Evolutionary conservation across 1,140 invertebrate species (phyloP).

Genomic region (Tenebrio molitor): DNA sequence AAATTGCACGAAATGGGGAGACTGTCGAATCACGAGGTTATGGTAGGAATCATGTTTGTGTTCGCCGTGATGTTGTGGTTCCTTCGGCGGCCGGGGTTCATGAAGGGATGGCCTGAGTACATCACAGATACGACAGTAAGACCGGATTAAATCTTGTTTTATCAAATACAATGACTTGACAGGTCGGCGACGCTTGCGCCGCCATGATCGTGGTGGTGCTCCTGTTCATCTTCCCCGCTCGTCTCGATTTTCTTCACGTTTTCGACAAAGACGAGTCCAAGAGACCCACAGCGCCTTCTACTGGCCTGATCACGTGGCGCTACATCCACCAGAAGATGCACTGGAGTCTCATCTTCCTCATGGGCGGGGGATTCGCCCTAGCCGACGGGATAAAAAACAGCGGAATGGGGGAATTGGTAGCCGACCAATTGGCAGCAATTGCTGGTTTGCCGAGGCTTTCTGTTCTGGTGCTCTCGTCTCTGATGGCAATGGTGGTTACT

Average conservation of each 20-base stretch:
- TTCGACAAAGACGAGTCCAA: slow-evolving; percentile 73
- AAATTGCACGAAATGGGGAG: slow-evolving; percentile 84
- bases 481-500: slow-evolving; percentile 74
- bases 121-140: slow-evolving; percentile 66
- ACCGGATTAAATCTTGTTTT: neutral
- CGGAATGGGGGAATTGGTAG: slow-evolving; percentile 82
- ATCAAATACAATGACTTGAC: neutral
- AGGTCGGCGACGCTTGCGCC: slow-evolving; percentile 84
- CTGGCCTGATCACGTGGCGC: slow-evolving; percentile 83
- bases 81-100: slow-evolving; percentile 87
- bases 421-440: slow-evolving; percentile 73
- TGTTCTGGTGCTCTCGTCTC: slow-evolving; percentile 74
- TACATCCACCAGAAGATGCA: slow-evolving; percentile 82
- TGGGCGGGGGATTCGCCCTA: slow-evolving; percentile 86
- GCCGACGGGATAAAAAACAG: slow-evolving; percentile 85
- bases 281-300: slow-evolving; percentile 73
- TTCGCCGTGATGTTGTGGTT: slow-evolving; percentile 88
- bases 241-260: slow-evolving; percentile 79
- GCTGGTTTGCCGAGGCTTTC: slow-evolving; percentile 68
- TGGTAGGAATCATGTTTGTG: slow-evolving; percentile 83
- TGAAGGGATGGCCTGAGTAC: slow-evolving; percentile 81
- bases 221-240: slow-evolving; percentile 85
- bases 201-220: slow-evolving; percentile 85
- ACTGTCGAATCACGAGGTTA: slow-evolving; percentile 84
- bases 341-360: slow-evolving; percentile 82